A percentile compares a stretch with the other conserved stretches of the same genome.
Evolutionary conservation across 2,888 invertebrate genomes (phyloP).

Genomic region (Epirrita christyi): DNA sequence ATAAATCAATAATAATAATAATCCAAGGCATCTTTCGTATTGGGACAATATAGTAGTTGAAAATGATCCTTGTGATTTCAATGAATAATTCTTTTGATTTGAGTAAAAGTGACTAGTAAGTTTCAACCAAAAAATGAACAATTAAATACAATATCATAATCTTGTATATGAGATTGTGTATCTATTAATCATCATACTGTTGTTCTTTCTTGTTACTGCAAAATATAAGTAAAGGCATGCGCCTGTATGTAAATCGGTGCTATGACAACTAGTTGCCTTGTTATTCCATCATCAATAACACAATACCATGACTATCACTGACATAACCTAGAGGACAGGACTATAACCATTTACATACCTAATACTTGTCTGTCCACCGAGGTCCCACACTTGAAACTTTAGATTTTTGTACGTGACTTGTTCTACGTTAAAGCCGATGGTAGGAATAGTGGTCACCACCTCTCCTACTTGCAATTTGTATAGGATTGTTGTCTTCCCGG

Average conservation of each 20-base stretch:
- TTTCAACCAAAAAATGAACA: no score
- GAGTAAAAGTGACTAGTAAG: no score
- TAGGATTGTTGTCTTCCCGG: constrained; percentile 99
- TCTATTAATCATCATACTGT: no score
- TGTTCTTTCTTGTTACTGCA: no score
- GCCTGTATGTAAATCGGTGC: not conserved
- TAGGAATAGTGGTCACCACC: constrained; percentile 99
- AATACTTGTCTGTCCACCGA: constrained; percentile 99
- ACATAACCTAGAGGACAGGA: constrained; percentile 42
- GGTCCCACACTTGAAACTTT: constrained; percentile 99
- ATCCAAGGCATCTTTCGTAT: no score
- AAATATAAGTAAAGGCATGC: not conserved
- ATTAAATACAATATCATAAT: no score
- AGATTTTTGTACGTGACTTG: constrained; percentile 99
- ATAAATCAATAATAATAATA: no score
- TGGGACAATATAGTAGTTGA: no score
- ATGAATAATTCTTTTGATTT: no score
- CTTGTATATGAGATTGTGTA: no score
- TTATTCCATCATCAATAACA: constrained; percentile 16
- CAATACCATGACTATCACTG: constrained; percentile 28
- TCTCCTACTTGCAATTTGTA: constrained; percentile 99
- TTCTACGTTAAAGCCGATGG: constrained; percentile 99
- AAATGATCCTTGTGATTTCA: no score
- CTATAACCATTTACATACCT: constrained; percentile 84
- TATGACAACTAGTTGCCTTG: constrained; percentile 10